Evolutionary conservation across 2,797 vertebrate species (phyloP).

Genomic region (Moxostoma hubbsi): DNA sequence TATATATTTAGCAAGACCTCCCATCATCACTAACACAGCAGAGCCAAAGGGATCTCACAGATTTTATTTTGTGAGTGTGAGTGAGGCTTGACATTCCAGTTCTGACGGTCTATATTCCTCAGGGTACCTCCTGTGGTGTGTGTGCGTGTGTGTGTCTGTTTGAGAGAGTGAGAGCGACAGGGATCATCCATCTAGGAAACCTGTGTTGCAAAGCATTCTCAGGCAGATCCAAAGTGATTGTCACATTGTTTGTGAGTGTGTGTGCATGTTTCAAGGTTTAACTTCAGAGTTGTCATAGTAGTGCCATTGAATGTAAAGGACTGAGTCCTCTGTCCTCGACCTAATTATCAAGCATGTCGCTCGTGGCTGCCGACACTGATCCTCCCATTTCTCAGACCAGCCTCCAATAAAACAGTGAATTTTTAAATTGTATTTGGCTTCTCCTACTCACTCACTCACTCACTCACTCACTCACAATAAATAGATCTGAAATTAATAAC

Average conservation of each 20-base stretch:
- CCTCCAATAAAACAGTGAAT: neutral
- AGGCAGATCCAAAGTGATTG: conserved; percentile 19
- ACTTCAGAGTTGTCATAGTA: neutral
- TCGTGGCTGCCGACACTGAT: conserved; percentile 3
- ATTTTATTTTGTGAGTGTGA: conserved; percentile 39
- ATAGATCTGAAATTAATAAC: neutral
- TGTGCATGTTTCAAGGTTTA: neutral
- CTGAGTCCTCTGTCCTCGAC: neutral
- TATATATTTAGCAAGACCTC: conserved; percentile 66
- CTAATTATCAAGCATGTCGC: conserved; percentile 29
- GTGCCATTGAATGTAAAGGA: conserved; percentile 11
- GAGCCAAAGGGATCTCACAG: conserved; percentile 48
- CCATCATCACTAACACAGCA: conserved; percentile 42
- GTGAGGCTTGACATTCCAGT: conserved; percentile 62
- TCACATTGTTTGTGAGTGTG: conserved; percentile 6
- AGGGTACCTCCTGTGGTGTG: conserved; percentile 29
- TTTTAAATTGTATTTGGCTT: neutral
- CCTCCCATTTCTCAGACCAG: neutral
- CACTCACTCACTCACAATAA: neutral
- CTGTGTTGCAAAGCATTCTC: conserved; percentile 18
- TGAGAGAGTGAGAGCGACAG: conserved; percentile 1
- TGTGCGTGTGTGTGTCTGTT: conserved; percentile 3
- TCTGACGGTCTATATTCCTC: conserved; percentile 46
- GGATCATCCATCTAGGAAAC: neutral
- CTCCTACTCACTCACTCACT: neutral